These are phyloP conservation scores for Harpagifer antarcticus DNA, from an alignment of 2,797 vertebrate species.

Conservation along the genomic window DNA sequence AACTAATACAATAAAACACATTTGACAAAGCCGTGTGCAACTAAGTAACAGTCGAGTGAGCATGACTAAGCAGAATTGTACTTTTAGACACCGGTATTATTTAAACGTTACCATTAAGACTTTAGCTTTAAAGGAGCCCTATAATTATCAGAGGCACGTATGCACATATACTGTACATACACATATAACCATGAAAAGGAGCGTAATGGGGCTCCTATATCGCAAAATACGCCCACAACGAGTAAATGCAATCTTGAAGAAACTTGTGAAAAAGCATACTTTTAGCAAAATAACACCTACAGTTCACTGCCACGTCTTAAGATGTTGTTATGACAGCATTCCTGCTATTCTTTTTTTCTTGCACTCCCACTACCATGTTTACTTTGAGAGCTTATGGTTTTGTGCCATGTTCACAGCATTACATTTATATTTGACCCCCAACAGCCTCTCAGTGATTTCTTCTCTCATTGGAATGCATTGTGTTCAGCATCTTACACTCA, in stretches of 20 bases:
- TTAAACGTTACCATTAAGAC: slow-evolving; percentile 3
- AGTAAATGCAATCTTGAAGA: slow-evolving; percentile 32
- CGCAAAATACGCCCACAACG: slow-evolving; percentile 31
- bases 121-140: not conserved
- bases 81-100: not conserved
- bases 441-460: not conserved
- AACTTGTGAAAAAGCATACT: slow-evolving; percentile 30
- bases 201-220: not conserved
- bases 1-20: too few relatives aligned
- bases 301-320: slow-evolving; percentile 37
- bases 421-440: not conserved
- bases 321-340: slow-evolving; percentile 33
- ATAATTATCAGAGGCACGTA: too few relatives aligned
- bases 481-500: not conserved
- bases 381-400: slow-evolving; percentile 20
- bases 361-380: slow-evolving; percentile 30
- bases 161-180: too few relatives aligned
- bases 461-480: not conserved
- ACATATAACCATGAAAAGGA: too few relatives aligned
- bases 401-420: not conserved
- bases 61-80: slow-evolving; percentile 15
- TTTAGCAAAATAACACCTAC: slow-evolving; percentile 49
- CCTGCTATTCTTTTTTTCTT: slow-evolving; percentile 18
- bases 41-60: not conserved
- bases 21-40: too few relatives aligned